These are phyloP conservation scores for Tenthredo scrophulariae DNA, from an alignment of 2,888 invertebrate species.

Conservation along the genomic window DNA sequence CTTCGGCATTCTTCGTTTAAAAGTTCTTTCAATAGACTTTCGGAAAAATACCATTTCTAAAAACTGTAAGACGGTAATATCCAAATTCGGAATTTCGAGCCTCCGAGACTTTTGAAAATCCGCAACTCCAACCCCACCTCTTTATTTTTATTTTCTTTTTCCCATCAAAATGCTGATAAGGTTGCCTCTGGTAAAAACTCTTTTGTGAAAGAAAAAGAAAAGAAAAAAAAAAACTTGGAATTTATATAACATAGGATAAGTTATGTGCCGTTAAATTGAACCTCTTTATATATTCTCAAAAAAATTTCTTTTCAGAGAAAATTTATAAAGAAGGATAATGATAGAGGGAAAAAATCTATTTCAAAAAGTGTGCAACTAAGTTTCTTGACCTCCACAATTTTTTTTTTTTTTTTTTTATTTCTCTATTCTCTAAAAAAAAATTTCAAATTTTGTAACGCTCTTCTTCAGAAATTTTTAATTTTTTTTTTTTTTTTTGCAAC, in stretches of 20 bases:
- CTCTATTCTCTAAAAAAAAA: neutral
- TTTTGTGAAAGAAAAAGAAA: neutral
- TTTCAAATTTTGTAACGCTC: neutral
- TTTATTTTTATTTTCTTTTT: no score
- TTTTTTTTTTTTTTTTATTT: neutral
- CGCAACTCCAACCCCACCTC: no score
- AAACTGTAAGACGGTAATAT: no score
- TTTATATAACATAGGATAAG: no score
- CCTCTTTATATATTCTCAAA: neutral
- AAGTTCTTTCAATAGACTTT: no score
- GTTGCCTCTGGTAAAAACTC: neutral
- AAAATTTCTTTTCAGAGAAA: neutral
- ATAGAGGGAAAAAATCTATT: neutral
- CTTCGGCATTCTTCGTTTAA: no score
- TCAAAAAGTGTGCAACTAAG: neutral
- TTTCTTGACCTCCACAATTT: neutral
- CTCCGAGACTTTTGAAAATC: no score
- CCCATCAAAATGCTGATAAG: neutral
- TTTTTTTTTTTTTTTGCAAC: no score
- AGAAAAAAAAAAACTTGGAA: no score
- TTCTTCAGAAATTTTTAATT: neutral
- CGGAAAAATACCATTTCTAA: no score
- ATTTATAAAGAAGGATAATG: neutral
- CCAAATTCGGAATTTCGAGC: no score
- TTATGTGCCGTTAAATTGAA: no score